Conservation (phyloP, 2,113 vertebrate genomes). For the Myrmophylax atrothorax region DNA sequence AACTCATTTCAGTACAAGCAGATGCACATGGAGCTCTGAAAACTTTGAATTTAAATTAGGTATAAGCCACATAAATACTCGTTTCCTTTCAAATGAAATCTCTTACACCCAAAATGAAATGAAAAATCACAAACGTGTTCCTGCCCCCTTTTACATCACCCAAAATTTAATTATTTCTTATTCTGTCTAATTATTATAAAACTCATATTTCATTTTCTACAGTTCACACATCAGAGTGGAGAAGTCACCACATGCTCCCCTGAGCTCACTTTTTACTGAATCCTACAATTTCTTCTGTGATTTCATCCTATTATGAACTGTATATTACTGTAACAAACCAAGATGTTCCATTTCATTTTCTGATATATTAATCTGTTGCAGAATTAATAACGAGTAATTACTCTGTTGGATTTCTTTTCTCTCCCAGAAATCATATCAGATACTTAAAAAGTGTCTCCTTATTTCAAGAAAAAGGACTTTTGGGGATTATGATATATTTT, state of each 20-base stretch:
- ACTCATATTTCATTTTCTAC: not conserved
- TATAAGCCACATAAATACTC: not conserved
- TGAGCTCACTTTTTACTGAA: not conserved
- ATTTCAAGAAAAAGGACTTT: not conserved
- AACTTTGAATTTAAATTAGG: slow-evolving; percentile 8
- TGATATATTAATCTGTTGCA: not conserved
- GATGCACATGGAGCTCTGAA: not conserved
- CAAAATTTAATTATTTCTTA: not conserved
- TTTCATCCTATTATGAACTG: not conserved
- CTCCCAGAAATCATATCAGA: not conserved
- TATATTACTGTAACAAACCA: not conserved
- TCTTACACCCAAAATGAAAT: not conserved
- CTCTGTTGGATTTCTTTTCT: not conserved
- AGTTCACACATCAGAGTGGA: not conserved
- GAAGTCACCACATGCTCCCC: not conserved
- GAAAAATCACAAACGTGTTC: not conserved
- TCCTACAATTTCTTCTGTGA: not conserved
- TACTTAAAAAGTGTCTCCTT: not conserved
- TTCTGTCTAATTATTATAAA: not conserved
- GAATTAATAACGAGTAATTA: not conserved
- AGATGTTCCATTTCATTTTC: not conserved
- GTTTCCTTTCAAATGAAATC: not conserved
- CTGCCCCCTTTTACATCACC: not conserved
- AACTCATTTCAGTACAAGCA: not conserved
- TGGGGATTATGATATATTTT: not conserved